Evolutionary conservation across 1,140 invertebrate genomes (phyloP), one percentile per base, ranked within the genome.

Genomic region (Heterodera carotae): DNA sequence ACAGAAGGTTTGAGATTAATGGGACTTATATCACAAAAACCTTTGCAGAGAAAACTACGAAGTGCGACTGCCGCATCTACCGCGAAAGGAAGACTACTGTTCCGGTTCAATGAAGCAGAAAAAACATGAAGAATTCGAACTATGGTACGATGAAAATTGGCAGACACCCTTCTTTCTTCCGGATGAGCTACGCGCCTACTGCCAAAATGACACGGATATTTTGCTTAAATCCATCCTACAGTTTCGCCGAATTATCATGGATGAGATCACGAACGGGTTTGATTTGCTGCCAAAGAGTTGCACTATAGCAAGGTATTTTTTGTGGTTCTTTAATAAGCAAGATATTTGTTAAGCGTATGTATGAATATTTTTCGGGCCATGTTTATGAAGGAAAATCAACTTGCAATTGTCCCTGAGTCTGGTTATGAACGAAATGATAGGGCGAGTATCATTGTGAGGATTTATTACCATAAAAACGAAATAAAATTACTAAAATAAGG

Each of bases 221-320:
- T 33, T 70, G 29, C 8, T 70, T 3, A 29, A 29, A 25, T 29
- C 31, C 36, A 33, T 70, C 12, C 29, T 70, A n/a, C 27, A 43
- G 59, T 70, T 70, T 70, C 69, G 69, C 22, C 48, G 48, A 18
- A 59, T 53, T 71, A 18, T 71, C 7, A 18, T 71, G 69, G 5
- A 5, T n/a, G 69, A 71, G 10, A 10, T 71, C 2, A 25, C 69
- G 33, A 22, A 59, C 6, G 69, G 69, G 1, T 59, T 59, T 43
- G 69, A 71, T 53, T 4, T 25, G n/a, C 34, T 71, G 53, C 12
- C 39, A 4, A 29, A 12, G 4, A 39, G 29, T 8, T 53, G 27
- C 15, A 71, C 69, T 60, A 71, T 71, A 6, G 69, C 69, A 2
- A 53, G 39, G 39, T 43, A 12, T 43, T 43, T 43, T 43, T 8